Percentiles rank a stretch among this genome's conserved stretches.
phyloP scores from a whole-genome alignment of 2,888 invertebrate species.

The Brenthis daphne region DNA sequence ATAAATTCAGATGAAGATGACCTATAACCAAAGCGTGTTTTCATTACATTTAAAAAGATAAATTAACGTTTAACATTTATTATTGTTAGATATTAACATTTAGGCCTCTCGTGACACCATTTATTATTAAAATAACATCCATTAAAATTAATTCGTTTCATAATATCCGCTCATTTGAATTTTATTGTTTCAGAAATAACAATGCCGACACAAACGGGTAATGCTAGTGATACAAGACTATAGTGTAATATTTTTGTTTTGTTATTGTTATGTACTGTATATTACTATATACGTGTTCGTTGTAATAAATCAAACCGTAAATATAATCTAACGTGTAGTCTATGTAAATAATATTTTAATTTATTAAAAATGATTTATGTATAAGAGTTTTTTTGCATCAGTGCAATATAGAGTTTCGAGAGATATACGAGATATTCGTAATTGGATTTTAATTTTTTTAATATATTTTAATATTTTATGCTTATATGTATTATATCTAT shows the following conservation, averaged over 20 bases:
- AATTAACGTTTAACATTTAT: conserved; percentile 13
- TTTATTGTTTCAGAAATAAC: conserved; percentile 42
- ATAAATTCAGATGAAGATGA: conserved; percentile 3
- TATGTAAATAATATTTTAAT: too few species aligned
- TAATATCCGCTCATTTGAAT: conserved; percentile 33
- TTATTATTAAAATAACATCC: conserved; percentile 25
- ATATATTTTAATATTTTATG: too few species aligned
- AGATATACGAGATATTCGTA: too few species aligned
- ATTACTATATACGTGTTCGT: too few species aligned
- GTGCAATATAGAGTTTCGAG: too few species aligned
- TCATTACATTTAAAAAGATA: conserved; percentile 16
- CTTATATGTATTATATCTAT: too few species aligned
- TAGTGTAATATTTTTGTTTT: conserved; percentile 20
- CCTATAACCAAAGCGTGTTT: conserved; percentile 7
- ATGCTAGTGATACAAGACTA: conserved; percentile 39
- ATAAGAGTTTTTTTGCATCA: too few species aligned
- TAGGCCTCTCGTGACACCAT: conserved; percentile 12
- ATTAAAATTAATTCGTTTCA: conserved; percentile 27
- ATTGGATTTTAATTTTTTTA: too few species aligned
- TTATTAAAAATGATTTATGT: too few species aligned
- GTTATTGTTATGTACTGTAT: too few species aligned
- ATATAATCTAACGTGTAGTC: too few species aligned
- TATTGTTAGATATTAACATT: conserved; percentile 20
- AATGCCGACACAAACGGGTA: conserved; percentile 33
- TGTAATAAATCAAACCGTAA: too few species aligned